Evolutionary conservation across 2,797 vertebrate genomes (phyloP).

Genomic region (Podargus strigoides): DNA sequence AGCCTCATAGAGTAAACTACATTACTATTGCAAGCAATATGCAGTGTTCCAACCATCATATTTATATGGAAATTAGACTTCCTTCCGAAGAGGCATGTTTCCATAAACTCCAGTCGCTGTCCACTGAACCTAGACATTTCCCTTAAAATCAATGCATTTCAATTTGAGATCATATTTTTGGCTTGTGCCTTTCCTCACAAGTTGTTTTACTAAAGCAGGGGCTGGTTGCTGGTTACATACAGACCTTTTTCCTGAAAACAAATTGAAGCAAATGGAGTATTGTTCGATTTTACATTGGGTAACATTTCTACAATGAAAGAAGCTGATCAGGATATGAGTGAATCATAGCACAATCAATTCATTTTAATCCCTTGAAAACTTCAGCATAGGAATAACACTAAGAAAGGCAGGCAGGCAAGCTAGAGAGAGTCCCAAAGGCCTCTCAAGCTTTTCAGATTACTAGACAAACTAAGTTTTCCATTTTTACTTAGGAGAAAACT

Average conservation of each 20-base stretch:
- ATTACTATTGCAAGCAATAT: not conserved
- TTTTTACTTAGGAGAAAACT: not conserved
- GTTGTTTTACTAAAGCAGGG: not conserved
- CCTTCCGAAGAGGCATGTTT: not conserved
- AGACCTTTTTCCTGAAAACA: not conserved
- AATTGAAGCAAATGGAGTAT: not conserved
- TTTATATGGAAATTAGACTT: constrained; percentile 63
- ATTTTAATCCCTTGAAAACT: not conserved
- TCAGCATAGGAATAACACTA: not conserved
- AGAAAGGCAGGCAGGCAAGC: not conserved
- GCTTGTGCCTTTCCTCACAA: not conserved
- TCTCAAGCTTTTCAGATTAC: not conserved
- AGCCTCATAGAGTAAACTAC: not conserved
- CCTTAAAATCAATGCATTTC: constrained; percentile 44
- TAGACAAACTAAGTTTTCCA: not conserved
- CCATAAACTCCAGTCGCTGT: not conserved
- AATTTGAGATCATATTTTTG: constrained; percentile 18
- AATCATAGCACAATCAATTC: not conserved
- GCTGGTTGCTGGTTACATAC: not conserved
- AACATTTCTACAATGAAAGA: not conserved
- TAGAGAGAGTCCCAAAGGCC: not conserved
- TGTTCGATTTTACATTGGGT: not conserved
- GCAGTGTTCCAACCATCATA: constrained; percentile 6
- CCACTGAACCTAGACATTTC: constrained; percentile 23
- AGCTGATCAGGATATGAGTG: not conserved